Evolutionary conservation across 1,140 invertebrate species (phyloP), one percentile per base, ranked within the genome.

Genomic region (Laupala kohalensis): DNA sequence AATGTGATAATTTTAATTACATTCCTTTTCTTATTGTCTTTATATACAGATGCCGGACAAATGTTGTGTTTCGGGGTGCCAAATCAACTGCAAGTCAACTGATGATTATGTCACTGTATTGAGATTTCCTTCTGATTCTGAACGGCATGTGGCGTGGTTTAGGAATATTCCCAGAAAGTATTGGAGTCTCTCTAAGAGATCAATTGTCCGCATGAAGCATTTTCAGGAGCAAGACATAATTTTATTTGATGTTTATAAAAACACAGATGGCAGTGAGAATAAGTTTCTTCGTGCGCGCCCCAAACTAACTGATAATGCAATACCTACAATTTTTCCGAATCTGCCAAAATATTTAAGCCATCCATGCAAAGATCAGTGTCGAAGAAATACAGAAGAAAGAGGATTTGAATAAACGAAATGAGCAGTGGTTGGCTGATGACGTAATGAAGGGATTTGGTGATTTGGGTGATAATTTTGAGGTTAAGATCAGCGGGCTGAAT

Each of bases 321-420:
- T 64, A 6, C 64, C 64, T 9, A 64, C 6, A 64, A 9, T 9
- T 64, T 64, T 64, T 23, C 64, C 64, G 6, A 64, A 6, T 25
- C 64, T 64, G 64, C 64, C 64, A 23, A 64, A 64, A 64, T 64
- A 64, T 64, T 64, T 64, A n/a, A 64, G 64, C n/a, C 19, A 12
- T 62, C 37, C 37, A 12, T 62, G 6, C 19, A 62, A 62, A 19
- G 37, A 62, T 12, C 9, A 62, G 37, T 62, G 37, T 62, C 37
- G 19, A 62, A 62, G 19, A 62, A 19, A 62, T 62, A 9, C 37
- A 12, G 37, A 62, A 62, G 37, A 62, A 62, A 62, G 37, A 62
- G 6, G 37, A 62, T 12, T 12, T 62, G 9, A 62, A 19, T 19
- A 62, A 19, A n/a, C n/a, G n/a, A n/a, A n/a, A n/a, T n/a, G n/a